phyloP scores from a whole-genome alignment of 1,140 invertebrate genomes.

The Ridgeia piscesae region DNA sequence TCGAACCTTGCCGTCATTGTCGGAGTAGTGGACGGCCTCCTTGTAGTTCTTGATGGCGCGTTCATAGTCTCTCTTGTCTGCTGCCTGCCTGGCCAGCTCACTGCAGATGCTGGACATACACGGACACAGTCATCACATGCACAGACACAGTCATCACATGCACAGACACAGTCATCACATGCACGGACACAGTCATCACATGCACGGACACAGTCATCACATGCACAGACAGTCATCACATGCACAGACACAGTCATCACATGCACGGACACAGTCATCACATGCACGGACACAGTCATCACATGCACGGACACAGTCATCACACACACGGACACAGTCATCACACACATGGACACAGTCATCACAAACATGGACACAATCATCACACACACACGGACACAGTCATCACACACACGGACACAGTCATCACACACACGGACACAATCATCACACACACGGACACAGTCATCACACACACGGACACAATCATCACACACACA shows the following conservation, averaged over 20 bases:
- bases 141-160: not conserved
- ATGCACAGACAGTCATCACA: no score
- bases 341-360: not conserved
- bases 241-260: not conserved
- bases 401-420: not conserved
- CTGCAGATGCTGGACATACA: slow-evolving; percentile 65
- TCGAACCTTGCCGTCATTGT: slow-evolving; percentile 74
- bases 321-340: not conserved
- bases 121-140: not conserved
- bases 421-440: not conserved
- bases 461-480: not conserved
- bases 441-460: not conserved
- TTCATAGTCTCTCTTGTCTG: slow-evolving; percentile 67
- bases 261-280: not conserved
- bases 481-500: no score
- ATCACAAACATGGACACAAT: not conserved
- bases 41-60: slow-evolving; percentile 77
- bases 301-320: not conserved
- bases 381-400: not conserved
- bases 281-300: not conserved
- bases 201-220: not conserved
- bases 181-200: not conserved
- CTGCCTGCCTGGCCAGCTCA: slow-evolving; percentile 69
- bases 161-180: not conserved
- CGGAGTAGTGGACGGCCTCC: slow-evolving; percentile 79